Conservation (phyloP, 1,140 invertebrate genomes). For the Sipha flava region DNA sequence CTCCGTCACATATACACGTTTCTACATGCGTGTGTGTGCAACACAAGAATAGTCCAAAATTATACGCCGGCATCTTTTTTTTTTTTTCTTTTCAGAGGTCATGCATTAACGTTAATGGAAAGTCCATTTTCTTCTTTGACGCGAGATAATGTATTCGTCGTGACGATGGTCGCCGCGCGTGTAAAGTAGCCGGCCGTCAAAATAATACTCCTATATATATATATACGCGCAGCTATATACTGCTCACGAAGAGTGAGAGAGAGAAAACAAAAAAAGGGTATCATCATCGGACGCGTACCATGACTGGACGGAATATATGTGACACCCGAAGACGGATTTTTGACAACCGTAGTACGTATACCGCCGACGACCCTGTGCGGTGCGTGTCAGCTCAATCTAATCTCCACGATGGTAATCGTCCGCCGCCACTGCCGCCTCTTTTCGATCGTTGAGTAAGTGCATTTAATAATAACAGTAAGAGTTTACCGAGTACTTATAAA, state of each 20-base stretch:
- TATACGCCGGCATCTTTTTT: conserved; percentile 22
- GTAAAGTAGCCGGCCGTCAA: conserved; percentile 9
- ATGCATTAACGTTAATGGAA: conserved; percentile 30
- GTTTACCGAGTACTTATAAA: background rate
- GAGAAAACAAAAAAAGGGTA: conserved; percentile 15
- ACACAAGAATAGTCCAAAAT: conserved; percentile 6
- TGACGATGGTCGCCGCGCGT: background rate
- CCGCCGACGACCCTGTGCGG: background rate
- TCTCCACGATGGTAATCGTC: conserved; percentile 10
- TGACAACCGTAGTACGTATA: no score
- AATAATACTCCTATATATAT: no score
- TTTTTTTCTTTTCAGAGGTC: background rate
- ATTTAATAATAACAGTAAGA: no score
- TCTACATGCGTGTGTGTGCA: no score
- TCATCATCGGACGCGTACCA: background rate
- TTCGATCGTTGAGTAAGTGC: background rate
- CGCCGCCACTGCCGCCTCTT: background rate
- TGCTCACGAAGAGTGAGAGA: no score
- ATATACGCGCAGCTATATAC: background rate
- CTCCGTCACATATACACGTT: background rate
- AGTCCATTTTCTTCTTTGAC: conserved; percentile 26
- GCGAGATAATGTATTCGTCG: conserved; percentile 32
- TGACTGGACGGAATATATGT: conserved; percentile 26
- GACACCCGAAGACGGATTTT: conserved; percentile 23
- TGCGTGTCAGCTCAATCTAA: background rate